Evolutionary conservation across 2,888 invertebrate species (phyloP), one percentile per base, ranked within the genome.

Genomic region (Drosophila aldrichi): DNA sequence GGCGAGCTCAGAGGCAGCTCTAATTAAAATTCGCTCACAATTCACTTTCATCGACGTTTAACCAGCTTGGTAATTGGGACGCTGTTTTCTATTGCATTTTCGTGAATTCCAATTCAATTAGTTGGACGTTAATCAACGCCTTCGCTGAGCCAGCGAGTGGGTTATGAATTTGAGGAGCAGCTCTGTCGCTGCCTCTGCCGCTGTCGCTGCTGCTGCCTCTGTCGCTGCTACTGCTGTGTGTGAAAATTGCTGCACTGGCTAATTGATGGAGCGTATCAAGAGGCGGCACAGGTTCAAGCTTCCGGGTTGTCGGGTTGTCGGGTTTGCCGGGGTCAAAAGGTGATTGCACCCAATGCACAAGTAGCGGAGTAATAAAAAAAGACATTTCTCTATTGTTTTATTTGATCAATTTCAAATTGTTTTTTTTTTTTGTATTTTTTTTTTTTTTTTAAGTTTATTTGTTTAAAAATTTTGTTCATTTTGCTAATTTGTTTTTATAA

Each of bases 381-480:
- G 6, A 40, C 54, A 29, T 18, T 52, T 64, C 8, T 14, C 3
- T 40, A 36, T 48, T 70, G 52, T 43, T 57, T 74, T 71, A 74
- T 79, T 84, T 88, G 66, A 86, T 83, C 82, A 83, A 83, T 86
- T 86, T 86, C 78, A 77, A 79, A 82, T 87, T 69, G 60, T 64
- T 76, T 57, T 25, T 52, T 18, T 51, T 32, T 16, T 64, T 70
- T 59, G 10, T 34, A 10, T 34, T 12, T 10, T 34, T 12, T 54
- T 55, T 56, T 76, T 73, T 71, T 82, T 79, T 88, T 70, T 81
- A 83, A 81, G 79, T 86, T 86, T 89, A 89, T 89, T 82, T 89
- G 88, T 88, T 87, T 87, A 87, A 88, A 89, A 85, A 87, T 86
- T 84, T 89, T 89, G 88, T 88, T 87, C 84, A 85, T 88, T 82